Evolutionary conservation across 2,797 vertebrate genomes (phyloP).

Genomic region (Poliocrania exsul): DNA sequence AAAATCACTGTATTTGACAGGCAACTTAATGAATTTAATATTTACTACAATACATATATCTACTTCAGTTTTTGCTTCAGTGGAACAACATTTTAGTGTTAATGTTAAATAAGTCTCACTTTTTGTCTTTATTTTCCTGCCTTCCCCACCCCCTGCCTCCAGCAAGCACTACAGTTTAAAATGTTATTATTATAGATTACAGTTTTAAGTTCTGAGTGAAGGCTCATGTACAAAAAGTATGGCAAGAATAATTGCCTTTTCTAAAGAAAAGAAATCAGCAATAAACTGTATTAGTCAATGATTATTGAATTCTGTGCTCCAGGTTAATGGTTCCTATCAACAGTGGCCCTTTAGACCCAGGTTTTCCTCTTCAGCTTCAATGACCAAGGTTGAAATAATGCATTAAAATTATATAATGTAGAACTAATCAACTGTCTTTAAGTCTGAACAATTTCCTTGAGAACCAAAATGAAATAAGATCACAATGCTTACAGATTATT

Average conservation of each 20-base stretch:
- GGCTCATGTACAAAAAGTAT: conserved; percentile 62
- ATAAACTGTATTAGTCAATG: conserved; percentile 74
- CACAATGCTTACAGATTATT: neutral
- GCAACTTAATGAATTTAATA: neutral
- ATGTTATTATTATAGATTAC: conserved; percentile 3
- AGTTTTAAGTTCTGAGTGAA: conserved; percentile 52
- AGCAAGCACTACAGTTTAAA: conserved; percentile 31
- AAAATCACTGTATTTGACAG: neutral
- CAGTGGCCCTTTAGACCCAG: conserved; percentile 57
- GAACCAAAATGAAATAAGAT: conserved; percentile 14
- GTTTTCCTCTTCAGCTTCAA: conserved; percentile 70
- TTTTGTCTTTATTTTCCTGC: neutral
- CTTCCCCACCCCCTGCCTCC: neutral
- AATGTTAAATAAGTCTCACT: conserved; percentile 30
- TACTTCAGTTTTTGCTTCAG: conserved; percentile 25
- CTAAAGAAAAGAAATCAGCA: conserved; percentile 66
- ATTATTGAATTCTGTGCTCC: conserved; percentile 70
- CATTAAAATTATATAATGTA: conserved; percentile 62
- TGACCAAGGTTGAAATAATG: conserved; percentile 66
- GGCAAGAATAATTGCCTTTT: conserved; percentile 67
- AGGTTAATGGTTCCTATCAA: conserved; percentile 65
- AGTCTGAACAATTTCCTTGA: conserved; percentile 12
- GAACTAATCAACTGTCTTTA: conserved; percentile 53
- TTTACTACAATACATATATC: neutral
- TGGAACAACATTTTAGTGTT: conserved; percentile 15